Evolutionary conservation across 1,140 invertebrate genomes (phyloP), one percentile per base, ranked within the genome.

Genomic region (Venturia canescens): DNA sequence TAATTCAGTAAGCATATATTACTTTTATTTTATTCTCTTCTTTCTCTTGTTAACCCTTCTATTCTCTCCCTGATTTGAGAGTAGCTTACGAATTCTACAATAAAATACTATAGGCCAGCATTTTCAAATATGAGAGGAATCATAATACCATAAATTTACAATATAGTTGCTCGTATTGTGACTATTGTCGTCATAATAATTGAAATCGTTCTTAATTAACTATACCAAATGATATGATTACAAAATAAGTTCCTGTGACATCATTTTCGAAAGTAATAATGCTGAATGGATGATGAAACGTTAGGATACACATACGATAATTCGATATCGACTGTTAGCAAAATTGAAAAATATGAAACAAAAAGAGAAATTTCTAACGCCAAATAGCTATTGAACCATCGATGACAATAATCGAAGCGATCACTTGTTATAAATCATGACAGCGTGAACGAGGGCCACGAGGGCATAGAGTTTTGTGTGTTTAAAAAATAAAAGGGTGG

Each of bases 101-200:
- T 48, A 72, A 48, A 72, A 72, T 72, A 44, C 44, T 72, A 72
- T 72, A 72, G 70, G 70, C 70, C 70, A 72, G 70, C 70, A 48
- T 72, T 72, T 72, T 72, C 38, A 50, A 72, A 72, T 72, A 18
- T n/a, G 34, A 72, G 34, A 72, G 70, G 70, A 50, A 72, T 72
- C 53, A 57, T 72, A 44, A 72, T 38, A 72, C 70, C 70, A 50
- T n/a, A 72, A n/a, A 72, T 72, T 72, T 38, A 72, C 70, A 72
- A 34, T 72, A 72, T 72, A 18, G 70, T 48, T 72, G 70, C 38
- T 72, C 70, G 70, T 18, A 72, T 72, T 72, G n/a, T 72, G 29
- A 72, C 38, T 26, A 50, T 72, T 50, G 38, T 72, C 70, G 70
- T 50, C 70, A 38, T 38, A 34, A 34, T 57, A 23, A n/a, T 57